These are phyloP conservation scores for Parus major DNA, from an alignment of 2,113 vertebrate genomes.

Conservation along the genomic window DNA sequence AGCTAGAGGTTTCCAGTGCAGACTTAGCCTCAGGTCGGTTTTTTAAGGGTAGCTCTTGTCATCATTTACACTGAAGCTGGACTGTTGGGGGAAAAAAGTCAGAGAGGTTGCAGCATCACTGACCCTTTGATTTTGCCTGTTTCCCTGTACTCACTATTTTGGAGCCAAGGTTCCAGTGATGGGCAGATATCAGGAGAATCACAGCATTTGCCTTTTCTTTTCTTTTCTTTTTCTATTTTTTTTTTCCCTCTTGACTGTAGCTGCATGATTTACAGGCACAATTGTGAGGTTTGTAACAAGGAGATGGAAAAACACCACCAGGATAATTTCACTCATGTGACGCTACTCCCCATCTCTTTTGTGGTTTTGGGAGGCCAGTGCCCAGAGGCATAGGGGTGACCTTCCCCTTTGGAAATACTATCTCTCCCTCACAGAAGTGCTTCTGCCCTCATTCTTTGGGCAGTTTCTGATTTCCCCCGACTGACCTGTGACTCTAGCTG, in stretches of 20 bases:
- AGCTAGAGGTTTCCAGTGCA: slow-evolving; percentile 21
- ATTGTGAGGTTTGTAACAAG: neutral
- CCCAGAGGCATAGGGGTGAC: neutral
- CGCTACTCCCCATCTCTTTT: neutral
- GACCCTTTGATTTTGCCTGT: slow-evolving; percentile 2
- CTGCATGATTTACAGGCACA: neutral
- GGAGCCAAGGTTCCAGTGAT: neutral
- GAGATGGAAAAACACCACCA: neutral
- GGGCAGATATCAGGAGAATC: neutral
- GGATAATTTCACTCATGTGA: neutral
- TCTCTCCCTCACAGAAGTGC: neutral
- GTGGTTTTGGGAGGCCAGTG: neutral
- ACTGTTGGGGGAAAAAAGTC: neutral
- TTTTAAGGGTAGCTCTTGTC: slow-evolving; percentile 44
- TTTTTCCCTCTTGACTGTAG: neutral
- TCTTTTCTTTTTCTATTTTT: neutral
- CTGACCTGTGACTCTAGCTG: fast-evolving
- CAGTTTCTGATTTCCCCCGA: neutral
- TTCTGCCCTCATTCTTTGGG: neutral
- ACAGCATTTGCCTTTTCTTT: neutral
- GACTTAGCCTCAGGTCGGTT: slow-evolving; percentile 36
- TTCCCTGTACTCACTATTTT: neutral
- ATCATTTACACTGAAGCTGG: slow-evolving; percentile 21
- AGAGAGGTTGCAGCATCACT: neutral
- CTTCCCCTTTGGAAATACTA: neutral